These are phyloP conservation scores for Agonopterix subpropinquella DNA, from an alignment of 2,888 invertebrate genomes.

Conservation along the genomic window DNA sequence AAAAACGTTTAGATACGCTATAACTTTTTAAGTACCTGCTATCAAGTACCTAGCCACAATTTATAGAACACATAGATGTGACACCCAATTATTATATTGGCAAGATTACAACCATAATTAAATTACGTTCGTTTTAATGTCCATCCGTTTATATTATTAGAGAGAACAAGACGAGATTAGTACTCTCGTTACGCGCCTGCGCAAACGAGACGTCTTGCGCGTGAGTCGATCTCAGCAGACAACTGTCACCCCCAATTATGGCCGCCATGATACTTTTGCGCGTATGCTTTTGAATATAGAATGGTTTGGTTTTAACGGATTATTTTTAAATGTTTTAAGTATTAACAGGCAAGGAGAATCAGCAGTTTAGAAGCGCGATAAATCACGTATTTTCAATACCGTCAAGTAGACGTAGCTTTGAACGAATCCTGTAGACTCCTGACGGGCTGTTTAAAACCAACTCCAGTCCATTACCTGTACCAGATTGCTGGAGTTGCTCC, in stretches of 20 bases:
- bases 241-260: slow-evolving; percentile 70
- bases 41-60: too few relatives aligned
- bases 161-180: slow-evolving; percentile 48
- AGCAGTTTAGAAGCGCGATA: too few relatives aligned
- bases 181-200: slow-evolving; percentile 55
- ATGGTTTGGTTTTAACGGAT: slow-evolving; percentile 34
- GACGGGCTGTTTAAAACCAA: too few relatives aligned
- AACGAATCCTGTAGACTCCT: too few relatives aligned
- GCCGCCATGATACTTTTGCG: slow-evolving; percentile 62
- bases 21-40: too few relatives aligned
- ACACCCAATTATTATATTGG: slow-evolving; percentile 16
- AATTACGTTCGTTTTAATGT: slow-evolving; percentile 46
- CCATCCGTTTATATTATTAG: slow-evolving; percentile 45
- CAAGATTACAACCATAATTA: slow-evolving; percentile 27
- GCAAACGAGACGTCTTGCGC: slow-evolving; percentile 52
- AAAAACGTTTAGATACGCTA: too few relatives aligned
- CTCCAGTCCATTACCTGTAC: too few relatives aligned
- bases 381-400: too few relatives aligned
- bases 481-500: too few relatives aligned
- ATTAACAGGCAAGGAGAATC: too few relatives aligned
- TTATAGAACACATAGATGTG: not conserved
- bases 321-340: slow-evolving; percentile 15
- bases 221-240: slow-evolving; percentile 39
- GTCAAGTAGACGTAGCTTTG: too few relatives aligned
- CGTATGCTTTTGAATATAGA: slow-evolving; percentile 65